Percentiles rank a stretch among this genome's conserved stretches.
Conservation (phyloP, 2,888 invertebrate genomes). For the Lasioglossum figueresi region DNA sequence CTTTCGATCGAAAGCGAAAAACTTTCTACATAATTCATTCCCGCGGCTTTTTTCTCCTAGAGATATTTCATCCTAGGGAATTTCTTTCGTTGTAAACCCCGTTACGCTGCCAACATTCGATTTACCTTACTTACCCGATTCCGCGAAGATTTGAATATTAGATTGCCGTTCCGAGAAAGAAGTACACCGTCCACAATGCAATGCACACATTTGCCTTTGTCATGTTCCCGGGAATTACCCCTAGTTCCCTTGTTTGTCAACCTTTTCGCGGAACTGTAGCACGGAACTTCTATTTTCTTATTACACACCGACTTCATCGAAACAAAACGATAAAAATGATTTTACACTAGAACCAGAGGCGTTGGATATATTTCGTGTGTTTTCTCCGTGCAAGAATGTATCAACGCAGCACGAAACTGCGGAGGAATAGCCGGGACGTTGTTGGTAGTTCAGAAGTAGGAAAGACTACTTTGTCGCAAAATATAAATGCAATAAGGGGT, state of each 20-base stretch:
- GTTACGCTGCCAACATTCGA: conserved; percentile 25
- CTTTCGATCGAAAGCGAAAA: background rate
- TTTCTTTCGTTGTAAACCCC: background rate
- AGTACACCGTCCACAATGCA: conserved; percentile 37
- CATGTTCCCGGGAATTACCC: background rate
- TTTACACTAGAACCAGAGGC: background rate
- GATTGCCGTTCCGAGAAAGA: conserved; percentile 56
- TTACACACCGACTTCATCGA: background rate
- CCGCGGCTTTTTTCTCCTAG: background rate
- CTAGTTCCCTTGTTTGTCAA: conserved; percentile 10
- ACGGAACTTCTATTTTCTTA: background rate
- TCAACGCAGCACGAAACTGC: too few relatives aligned
- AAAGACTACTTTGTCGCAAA: too few relatives aligned
- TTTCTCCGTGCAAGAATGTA: too few relatives aligned
- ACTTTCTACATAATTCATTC: background rate
- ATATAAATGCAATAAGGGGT: too few relatives aligned
- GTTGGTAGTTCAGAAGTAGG: too few relatives aligned
- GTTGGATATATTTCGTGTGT: too few relatives aligned
- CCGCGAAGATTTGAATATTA: conserved; percentile 59
- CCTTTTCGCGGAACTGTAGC: background rate
- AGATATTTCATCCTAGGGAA: background rate
- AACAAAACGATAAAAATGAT: background rate
- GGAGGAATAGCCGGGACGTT: too few relatives aligned
- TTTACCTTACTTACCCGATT: conserved; percentile 40
- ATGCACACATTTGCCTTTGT: conserved; percentile 23